These are phyloP conservation scores for Macrochelys suwanniensis DNA, from an alignment of 2,797 vertebrate species.

Conservation along the genomic window DNA sequence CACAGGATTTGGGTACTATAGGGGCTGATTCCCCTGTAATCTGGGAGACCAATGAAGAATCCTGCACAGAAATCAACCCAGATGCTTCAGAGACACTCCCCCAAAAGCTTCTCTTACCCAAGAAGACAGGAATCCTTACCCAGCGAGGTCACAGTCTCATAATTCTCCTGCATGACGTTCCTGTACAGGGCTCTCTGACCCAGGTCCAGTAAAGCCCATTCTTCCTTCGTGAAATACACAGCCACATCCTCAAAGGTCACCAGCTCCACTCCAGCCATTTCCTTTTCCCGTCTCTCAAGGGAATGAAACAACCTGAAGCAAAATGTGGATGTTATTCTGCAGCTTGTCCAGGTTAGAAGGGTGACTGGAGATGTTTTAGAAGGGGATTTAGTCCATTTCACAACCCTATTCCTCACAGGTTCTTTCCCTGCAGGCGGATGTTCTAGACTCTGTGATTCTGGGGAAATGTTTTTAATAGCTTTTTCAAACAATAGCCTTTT, in stretches of 20 bases:
- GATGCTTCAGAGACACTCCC: neutral
- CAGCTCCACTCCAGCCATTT: neutral
- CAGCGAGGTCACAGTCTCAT: conserved; percentile 51
- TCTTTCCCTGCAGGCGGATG: too few species aligned
- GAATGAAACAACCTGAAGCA: neutral
- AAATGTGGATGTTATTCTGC: conserved; percentile 33
- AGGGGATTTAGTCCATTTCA: too few species aligned
- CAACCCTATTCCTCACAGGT: too few species aligned
- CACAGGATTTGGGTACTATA: too few species aligned
- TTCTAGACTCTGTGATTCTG: too few species aligned
- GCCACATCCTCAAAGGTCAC: conserved; percentile 74
- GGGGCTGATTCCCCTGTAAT: too few species aligned
- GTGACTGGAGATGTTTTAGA: too few species aligned
- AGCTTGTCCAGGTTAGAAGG: conserved; percentile 12
- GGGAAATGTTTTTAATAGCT: too few species aligned
- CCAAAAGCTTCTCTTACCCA: neutral
- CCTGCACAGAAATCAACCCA: too few species aligned
- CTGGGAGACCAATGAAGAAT: too few species aligned
- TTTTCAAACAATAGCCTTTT: too few species aligned
- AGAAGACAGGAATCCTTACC: conserved; percentile 35
- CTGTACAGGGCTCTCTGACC: conserved; percentile 62
- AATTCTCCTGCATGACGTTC: conserved; percentile 70
- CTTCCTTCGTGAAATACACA: conserved; percentile 68
- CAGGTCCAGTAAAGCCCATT: conserved; percentile 61
- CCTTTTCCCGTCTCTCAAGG: neutral